These are phyloP conservation scores for Brachionus rubens DNA, from an alignment of 1,140 invertebrate species.

Conservation along the genomic window DNA sequence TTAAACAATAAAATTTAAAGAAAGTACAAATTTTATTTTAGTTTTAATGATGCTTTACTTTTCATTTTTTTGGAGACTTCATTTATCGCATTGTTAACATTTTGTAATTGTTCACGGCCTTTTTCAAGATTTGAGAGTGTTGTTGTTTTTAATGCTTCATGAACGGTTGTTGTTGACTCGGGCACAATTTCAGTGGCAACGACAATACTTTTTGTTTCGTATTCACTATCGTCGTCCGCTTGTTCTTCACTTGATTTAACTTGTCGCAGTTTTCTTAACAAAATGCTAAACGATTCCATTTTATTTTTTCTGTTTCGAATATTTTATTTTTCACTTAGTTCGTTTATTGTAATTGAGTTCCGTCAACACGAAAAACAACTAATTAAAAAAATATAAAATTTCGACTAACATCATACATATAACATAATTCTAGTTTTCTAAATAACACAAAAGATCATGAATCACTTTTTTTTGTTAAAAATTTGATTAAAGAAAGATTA, in stretches of 20 bases:
- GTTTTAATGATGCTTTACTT: neutral
- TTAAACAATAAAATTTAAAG: neutral
- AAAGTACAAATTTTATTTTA: neutral
- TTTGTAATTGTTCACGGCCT: slow-evolving; percentile 4
- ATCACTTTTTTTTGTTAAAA: too few species aligned
- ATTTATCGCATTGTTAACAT: slow-evolving; percentile 3
- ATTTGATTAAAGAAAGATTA: too few species aligned
- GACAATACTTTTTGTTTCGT: neutral
- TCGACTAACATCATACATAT: too few species aligned
- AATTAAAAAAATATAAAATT: too few species aligned
- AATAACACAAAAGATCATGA: too few species aligned
- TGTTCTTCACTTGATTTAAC: neutral
- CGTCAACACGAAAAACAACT: too few species aligned
- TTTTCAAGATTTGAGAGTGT: slow-evolving; percentile 6
- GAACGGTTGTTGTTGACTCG: neutral
- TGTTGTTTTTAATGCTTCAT: slow-evolving; percentile 4
- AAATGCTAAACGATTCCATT: neutral
- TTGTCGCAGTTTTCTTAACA: slow-evolving; percentile 22
- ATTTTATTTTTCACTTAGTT: neutral
- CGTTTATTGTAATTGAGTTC: too few species aligned
- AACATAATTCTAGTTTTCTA: too few species aligned
- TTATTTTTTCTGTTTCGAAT: neutral
- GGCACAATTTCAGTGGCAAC: slow-evolving; percentile 14
- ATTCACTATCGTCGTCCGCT: neutral
- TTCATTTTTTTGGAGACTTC: slow-evolving; percentile 43